Evolutionary conservation across 2,113 vertebrate genomes (phyloP).

Genomic region (Erpornis zantholeuca): DNA sequence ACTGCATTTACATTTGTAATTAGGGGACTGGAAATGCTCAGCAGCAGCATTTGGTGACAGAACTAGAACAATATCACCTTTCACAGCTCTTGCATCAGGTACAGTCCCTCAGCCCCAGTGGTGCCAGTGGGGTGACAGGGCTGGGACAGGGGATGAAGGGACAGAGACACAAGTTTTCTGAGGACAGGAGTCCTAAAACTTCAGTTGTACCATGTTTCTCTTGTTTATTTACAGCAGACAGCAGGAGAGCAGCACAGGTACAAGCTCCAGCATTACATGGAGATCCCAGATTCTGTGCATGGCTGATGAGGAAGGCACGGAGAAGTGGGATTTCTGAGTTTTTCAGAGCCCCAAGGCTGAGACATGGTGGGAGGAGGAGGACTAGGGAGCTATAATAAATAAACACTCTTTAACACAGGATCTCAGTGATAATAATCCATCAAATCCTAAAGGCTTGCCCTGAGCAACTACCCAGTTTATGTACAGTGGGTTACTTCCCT

Average conservation of each 20-base stretch:
- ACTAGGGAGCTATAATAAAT: background rate
- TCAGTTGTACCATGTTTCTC: background rate
- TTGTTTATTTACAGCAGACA: background rate
- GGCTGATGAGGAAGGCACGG: accelerated
- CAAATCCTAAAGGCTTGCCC: constrained; percentile 26
- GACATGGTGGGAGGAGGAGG: background rate
- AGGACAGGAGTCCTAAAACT: background rate
- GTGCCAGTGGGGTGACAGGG: background rate
- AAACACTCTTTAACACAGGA: constrained; percentile 3
- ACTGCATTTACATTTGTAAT: background rate
- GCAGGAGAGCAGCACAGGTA: background rate
- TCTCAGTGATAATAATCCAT: constrained; percentile 25
- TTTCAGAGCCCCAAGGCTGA: background rate
- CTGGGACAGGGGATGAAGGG: background rate
- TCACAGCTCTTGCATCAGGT: background rate
- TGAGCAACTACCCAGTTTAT: background rate
- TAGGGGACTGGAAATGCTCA: background rate
- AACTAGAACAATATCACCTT: background rate
- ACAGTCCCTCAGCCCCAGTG: accelerated
- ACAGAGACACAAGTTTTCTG: background rate
- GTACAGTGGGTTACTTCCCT: constrained; percentile 16
- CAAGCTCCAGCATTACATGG: background rate
- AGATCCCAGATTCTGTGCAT: background rate
- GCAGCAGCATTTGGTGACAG: background rate
- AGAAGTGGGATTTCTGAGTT: background rate